Base-by-base conservation (phyloP, 2,113 vertebrate genomes). In the Rhea americana region DNA sequence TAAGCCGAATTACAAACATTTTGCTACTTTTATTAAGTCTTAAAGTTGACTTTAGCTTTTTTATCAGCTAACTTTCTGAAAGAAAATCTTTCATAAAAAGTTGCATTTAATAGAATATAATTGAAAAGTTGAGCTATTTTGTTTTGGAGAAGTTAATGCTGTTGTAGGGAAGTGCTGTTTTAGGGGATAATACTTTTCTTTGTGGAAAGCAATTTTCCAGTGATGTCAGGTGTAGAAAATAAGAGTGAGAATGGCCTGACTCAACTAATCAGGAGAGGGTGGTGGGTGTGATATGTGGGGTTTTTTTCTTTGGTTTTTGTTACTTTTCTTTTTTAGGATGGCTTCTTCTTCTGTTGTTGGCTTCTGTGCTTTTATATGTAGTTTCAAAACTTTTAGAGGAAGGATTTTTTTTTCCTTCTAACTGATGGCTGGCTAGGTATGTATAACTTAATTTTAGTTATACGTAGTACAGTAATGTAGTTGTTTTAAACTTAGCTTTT, bases 191-290 rank as follows among this genome's bases (percentile, higher is more conserved):
- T n/a, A 80, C 6, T 70, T 90, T n/a, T 71, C 8, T 84, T 8
- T 7, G 12, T 87, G 62, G 78, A 72, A 87, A 55, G 70, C 78
- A 45, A 72, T 68, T 86, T 93, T 92, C 56, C 20, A 63, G 25
- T 43, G 13, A 45, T 91, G 82, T 70, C 62, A 92, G 79, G 79
- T 71, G 25, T 83, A 85, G 82, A 95, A 91, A 90, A 77, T 43
- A 50, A 45, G 25, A 35, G 8, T 75, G 62, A n/a, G 26, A 76
- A 18, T 76, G 30, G 18, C 43, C 66, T 76, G 45, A 71, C 77
- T 50, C 53, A 67, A 61, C 20, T 67, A 81, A 8, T 2, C 1
- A 47, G 18, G 45, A 47, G 45, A 47, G 25, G 79, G 6, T 68
- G 8, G 11, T 79, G 22, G 30, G 6, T 30, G 41, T 21, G 56